These are phyloP conservation scores for Tragelaphus scriptus DNA, from an alignment of 2,113 vertebrate genomes.

Conservation along the genomic window DNA sequence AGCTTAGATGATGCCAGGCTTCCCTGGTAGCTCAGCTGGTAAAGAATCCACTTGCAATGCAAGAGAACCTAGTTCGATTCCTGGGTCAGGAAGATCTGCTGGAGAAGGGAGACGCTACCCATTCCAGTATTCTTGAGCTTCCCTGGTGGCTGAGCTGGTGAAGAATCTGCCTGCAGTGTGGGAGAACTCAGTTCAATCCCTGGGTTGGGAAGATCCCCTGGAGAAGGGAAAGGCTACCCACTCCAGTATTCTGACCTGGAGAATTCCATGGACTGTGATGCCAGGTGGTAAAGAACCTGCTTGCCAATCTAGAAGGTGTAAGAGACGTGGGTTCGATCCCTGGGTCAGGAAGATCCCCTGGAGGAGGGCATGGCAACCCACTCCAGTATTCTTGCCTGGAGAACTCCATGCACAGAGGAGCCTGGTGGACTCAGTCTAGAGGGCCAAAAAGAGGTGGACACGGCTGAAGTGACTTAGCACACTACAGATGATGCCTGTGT, in stretches of 20 bases:
- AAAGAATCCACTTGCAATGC: neutral
- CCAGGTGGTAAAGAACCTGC: no score
- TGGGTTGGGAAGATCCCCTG: neutral
- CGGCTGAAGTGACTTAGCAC: no score
- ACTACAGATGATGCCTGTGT: fast-evolving
- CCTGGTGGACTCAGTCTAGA: no score
- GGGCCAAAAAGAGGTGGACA: neutral
- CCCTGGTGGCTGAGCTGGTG: neutral
- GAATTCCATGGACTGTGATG: neutral
- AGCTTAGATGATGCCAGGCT: neutral
- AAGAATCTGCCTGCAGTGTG: neutral
- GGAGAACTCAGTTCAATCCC: fast-evolving
- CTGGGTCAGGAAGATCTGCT: neutral
- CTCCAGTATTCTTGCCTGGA: neutral
- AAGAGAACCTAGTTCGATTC: fast-evolving
- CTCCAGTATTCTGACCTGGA: neutral
- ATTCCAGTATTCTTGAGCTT: neutral
- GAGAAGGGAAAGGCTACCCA: neutral
- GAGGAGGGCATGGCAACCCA: neutral
- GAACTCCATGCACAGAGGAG: neutral
- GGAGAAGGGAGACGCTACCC: neutral
- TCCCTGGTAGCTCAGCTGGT: neutral
- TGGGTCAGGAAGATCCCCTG: neutral
- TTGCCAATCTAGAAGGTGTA: no score
- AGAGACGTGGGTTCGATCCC: fast-evolving